Percentiles rank a stretch among this genome's conserved stretches.
These are phyloP conservation scores for Liposcelis brunnea DNA, from an alignment of 2,888 invertebrate species.

Conservation along the genomic window DNA sequence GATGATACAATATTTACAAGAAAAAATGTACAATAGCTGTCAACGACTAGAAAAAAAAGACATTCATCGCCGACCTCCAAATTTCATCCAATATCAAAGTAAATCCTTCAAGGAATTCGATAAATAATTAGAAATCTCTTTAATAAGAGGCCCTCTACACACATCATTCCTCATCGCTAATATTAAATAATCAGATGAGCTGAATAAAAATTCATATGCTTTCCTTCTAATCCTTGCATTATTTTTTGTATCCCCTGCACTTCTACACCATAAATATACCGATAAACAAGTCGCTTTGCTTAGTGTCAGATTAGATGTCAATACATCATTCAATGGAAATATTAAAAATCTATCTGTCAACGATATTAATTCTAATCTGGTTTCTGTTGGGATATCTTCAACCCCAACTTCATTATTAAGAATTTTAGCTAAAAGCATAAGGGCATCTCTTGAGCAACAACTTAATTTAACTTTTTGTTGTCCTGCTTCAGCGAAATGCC, in stretches of 20 bases:
- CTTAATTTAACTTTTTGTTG: not conserved
- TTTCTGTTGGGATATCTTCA: not conserved
- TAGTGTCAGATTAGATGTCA: not conserved
- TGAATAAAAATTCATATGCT: not conserved
- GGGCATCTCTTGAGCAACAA: not conserved
- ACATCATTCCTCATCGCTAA: not conserved
- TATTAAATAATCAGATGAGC: slow-evolving; percentile 1
- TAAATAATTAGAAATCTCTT: not conserved
- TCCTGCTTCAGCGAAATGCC: not conserved
- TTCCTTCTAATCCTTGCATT: not conserved
- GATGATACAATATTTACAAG: too few species aligned
- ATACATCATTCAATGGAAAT: not conserved
- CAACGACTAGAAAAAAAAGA: too few species aligned
- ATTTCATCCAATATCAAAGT: too few species aligned
- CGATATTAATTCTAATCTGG: not conserved
- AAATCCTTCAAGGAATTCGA: too few species aligned
- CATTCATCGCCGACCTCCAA: too few species aligned
- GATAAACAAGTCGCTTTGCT: not conserved
- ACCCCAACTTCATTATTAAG: too few species aligned
- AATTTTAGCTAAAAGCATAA: not conserved
- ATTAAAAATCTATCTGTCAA: slow-evolving; percentile 2
- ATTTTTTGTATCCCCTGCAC: not conserved
- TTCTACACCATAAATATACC: not conserved
- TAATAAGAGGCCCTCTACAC: not conserved
- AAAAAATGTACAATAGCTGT: too few species aligned